Evolutionary conservation across 2,888 invertebrate species (phyloP).

Genomic region (Rhamnusium bicolor): DNA sequence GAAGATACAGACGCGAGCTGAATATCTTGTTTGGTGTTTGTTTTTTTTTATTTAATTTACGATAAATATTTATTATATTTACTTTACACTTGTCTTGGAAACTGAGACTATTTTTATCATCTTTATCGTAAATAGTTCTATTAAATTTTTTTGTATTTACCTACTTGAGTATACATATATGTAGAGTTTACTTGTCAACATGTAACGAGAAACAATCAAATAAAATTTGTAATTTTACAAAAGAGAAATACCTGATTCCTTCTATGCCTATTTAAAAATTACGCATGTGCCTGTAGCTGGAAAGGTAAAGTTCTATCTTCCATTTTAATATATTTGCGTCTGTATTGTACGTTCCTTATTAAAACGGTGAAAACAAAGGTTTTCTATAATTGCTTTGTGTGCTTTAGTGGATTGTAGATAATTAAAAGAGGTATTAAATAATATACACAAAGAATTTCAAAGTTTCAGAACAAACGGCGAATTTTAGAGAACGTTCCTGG

Average conservation of each 20-base stretch:
- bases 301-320: too few species aligned
- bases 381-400: too few species aligned
- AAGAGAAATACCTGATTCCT: too few species aligned
- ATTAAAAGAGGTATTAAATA: background rate
- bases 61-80: slow-evolving; percentile 24
- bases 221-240: too few species aligned
- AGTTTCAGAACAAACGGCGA: background rate
- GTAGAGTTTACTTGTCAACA: background rate
- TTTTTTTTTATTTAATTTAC: slow-evolving; percentile 26
- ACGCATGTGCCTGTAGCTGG: too few species aligned
- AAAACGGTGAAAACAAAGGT: background rate
- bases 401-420: background rate
- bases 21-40: background rate
- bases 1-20: background rate
- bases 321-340: too few species aligned
- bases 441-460: background rate
- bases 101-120: background rate
- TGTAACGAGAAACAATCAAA: too few species aligned
- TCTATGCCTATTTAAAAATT: too few species aligned
- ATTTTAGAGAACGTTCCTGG: background rate
- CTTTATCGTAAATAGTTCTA: background rate
- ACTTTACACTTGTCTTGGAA: slow-evolving; percentile 13
- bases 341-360: too few species aligned
- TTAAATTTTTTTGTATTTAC: background rate
- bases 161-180: background rate